Evolutionary conservation across 2,888 invertebrate genomes (phyloP), one percentile per base, ranked within the genome.

Genomic region (Anorthoa munda): DNA sequence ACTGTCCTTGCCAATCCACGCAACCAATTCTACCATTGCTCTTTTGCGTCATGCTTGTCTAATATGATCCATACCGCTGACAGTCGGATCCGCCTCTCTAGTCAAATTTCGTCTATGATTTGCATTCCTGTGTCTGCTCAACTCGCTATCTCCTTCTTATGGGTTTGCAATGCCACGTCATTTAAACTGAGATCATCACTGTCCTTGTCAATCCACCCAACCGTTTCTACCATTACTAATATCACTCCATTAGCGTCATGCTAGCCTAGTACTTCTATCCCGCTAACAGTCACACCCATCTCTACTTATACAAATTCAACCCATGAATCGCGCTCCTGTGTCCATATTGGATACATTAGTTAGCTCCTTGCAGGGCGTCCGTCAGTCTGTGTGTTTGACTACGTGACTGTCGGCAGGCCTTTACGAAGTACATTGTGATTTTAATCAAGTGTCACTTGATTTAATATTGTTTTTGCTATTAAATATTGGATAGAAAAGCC

Each of bases 371-470:
- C 87, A 66, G 69, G 91, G 90, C 90, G 92, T 89, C 91, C 80
- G 88, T 86, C 78, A 79, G 92, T 92, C 92, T 92, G 89, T 86
- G 77, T 86, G 86, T 75, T 61, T 68, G 84, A 17, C 74, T 90
- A 91, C 92, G 91, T 92, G 92, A 90, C 86, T 66, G 72, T 66
- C 85, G 83, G 83, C 88, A 86, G 76, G 76, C 81, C 63, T 80
- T 79, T 77, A 23, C 81, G 21, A 55, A 17, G 48, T n/a, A 75
- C 66, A 74, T 74, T 83, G 66, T 85, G 77, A 77, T 77, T 77
- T 75, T 31, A 51, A 56, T 74, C 55, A 70, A 74, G 63, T 66
- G 45, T 26, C 39, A 56, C 12, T 70, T 83, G 67, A 73, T 72
- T 70, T 84, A 84, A 75, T 80, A 67, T 55, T 65, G 56, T 59